A percentile compares a stretch with the other conserved stretches of the same genome.
Evolutionary conservation across 2,113 vertebrate genomes (phyloP).

Genomic region (Hippocampus zosterae): DNA sequence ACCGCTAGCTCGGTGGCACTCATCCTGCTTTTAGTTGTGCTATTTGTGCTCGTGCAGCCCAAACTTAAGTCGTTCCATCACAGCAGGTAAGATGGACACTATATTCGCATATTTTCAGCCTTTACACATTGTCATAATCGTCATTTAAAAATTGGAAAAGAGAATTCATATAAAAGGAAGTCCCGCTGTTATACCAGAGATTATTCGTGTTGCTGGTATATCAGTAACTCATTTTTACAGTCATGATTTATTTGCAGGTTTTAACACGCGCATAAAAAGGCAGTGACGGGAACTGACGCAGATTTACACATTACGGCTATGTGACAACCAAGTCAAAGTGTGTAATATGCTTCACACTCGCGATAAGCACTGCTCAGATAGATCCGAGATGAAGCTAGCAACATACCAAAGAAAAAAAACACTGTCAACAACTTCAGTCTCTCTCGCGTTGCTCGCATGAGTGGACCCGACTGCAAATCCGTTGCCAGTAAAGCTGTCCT

Average conservation of each 20-base stretch:
- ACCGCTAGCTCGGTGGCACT: conserved; percentile 91
- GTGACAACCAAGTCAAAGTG: neutral
- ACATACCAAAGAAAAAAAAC: neutral
- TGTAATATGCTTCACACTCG: neutral
- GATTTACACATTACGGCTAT: too few relatives aligned
- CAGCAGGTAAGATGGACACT: conserved; percentile 79
- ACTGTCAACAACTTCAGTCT: neutral
- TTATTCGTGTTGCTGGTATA: neutral
- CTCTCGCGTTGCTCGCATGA: neutral
- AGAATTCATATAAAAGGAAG: neutral
- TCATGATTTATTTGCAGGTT: neutral
- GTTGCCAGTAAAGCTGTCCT: conserved; percentile 1
- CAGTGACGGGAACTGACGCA: too few relatives aligned
- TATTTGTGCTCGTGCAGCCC: conserved; percentile 95
- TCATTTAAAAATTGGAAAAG: neutral
- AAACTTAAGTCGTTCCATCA: conserved; percentile 98
- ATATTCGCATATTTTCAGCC: neutral
- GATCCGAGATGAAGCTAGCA: neutral
- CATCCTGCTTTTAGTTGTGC: conserved; percentile 91
- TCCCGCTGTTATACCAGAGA: neutral
- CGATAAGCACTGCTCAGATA: neutral
- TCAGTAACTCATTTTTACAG: neutral
- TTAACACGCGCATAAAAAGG: neutral
- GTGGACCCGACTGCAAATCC: conserved; percentile 9
- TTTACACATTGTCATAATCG: neutral